phyloP scores from a whole-genome alignment of 2,888 invertebrate genomes.

The Plutella xylostella region DNA sequence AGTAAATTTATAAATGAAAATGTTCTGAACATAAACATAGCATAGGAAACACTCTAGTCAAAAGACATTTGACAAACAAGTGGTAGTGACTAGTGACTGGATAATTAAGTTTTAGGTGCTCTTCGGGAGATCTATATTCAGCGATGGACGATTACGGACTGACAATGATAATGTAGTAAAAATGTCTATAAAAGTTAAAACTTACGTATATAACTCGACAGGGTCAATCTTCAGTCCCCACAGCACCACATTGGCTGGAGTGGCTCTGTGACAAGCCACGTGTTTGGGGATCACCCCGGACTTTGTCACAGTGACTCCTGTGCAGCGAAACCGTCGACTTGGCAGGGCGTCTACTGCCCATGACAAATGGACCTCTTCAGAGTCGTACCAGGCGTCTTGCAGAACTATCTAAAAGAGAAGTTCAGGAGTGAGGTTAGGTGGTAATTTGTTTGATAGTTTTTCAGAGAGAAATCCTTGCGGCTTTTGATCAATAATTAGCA shows the following conservation, averaged over 20 bases:
- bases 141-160: no score
- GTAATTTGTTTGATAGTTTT: not conserved
- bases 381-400: constrained; percentile 50
- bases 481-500: not conserved
- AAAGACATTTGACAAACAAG: no score
- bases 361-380: constrained; percentile 51
- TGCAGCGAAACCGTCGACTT: constrained; percentile 43
- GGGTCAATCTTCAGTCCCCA: constrained; percentile 54
- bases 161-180: no score
- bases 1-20: no score
- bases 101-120: no score
- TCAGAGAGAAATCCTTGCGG: not conserved
- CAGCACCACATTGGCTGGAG: constrained; percentile 45
- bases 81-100: no score
- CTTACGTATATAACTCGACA: constrained; percentile 51
- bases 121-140: no score
- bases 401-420: constrained; percentile 35
- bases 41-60: no score
- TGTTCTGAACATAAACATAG: no score
- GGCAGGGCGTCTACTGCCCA: constrained; percentile 51
- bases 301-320: constrained; percentile 49
- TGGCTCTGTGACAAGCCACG: constrained; percentile 53
- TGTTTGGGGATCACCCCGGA: constrained; percentile 47
- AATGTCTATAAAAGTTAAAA: no score
- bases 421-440: not conserved